Base-by-base conservation (phyloP, 1,140 invertebrate species). In the Tribolium castaneum region DNA sequence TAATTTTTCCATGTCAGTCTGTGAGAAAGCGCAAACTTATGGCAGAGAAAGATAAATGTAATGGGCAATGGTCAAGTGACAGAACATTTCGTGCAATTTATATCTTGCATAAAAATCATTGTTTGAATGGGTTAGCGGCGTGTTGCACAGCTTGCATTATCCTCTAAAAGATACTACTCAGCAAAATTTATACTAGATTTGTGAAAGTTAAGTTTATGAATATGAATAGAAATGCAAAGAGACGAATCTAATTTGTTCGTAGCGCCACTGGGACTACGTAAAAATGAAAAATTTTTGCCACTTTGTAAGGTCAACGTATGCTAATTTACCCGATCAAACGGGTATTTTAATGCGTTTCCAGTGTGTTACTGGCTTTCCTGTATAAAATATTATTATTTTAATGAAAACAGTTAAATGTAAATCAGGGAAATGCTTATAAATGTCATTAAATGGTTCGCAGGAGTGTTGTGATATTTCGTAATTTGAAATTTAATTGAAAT, bases 361-460 rank as follows among this genome's bases (percentile, higher is more conserved):
- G 54, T 22, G 54, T 59, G 54, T 25, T 59, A 59, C 22, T 59
- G 54, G 22, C 54, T 59, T 59, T 59, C 54, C 14, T n/a, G 19
- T 25, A 59, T 59, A 25, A 19, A 59, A 59, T 59, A 59, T 59
- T 59, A 9, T 22, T 22, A 59, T 59, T 59, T 59, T 25, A 59
- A 59, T 59, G 54, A 22, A 59, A 59, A 59, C 19, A 25, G 54
- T 59, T 19, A 22, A 19, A 59, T 59, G 14, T 59, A 59, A 22
- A 59, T 16, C 14, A 59, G 19, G 19, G 19, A 22, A 59, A 22
- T 59, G 54, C 13, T 59, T 59, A 45, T 25, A 22, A n/a, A 59
- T 22, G 54, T n/a, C 19, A 25, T 59, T 59, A 59, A 59, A 59
- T 59, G 19, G 39, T 45, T 45, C n/a, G 39, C n/a, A 9, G 39